Base-by-base conservation (phyloP, 2,888 invertebrate species). In the Octonoba sinensis region DNA sequence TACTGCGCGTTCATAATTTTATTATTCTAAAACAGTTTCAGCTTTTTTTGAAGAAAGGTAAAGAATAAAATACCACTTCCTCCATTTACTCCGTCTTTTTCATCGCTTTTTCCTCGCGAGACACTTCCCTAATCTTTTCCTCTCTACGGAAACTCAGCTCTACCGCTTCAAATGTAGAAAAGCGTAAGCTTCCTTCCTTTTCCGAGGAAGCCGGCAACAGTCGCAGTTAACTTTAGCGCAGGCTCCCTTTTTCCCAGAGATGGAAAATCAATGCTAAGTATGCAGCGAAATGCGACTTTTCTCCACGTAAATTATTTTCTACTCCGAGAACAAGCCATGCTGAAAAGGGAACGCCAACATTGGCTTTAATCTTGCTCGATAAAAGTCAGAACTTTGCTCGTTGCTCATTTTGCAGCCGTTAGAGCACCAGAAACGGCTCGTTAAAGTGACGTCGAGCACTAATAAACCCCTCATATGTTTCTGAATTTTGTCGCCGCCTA, bases 221-320 rank as follows among this genome's bases (percentile, higher is more conserved):
- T 16, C 44, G n/a, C 36, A 18, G 62, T 44, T 16, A 62, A 20
- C 59, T n/a, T 13, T n/a, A 27, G n/a, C 62, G 44, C 36, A 62
- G 18, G 16, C 44, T 44, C n/a, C 44, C 44, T 36, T 44, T 13
- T n/a, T 36, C n/a, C n/a, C 24, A 59, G 47, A 75, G 62, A 75
- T 75, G 66, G 67, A 65, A 75, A 75, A 75, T 75, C 75, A 75
- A 75, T 75, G 75, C 75, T 75, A 75, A 75, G 75, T 75, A 75
- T 66, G 75, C 65, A 46, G 27, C 57, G 72, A 72, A 62, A 72
- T 27, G 51, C n/a, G 49, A 44, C 36, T 36, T 49, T 27, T 49
- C 49, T 59, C 75, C 44, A 22, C 62, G 51, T 75, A 75, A 75
- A 75, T 75, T 75, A 75, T 75, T 67, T 66, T 67, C 75, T 66